These are phyloP conservation scores for Dipodomys ordii DNA, from an alignment of 2,113 vertebrate species.

Conservation along the genomic window DNA sequence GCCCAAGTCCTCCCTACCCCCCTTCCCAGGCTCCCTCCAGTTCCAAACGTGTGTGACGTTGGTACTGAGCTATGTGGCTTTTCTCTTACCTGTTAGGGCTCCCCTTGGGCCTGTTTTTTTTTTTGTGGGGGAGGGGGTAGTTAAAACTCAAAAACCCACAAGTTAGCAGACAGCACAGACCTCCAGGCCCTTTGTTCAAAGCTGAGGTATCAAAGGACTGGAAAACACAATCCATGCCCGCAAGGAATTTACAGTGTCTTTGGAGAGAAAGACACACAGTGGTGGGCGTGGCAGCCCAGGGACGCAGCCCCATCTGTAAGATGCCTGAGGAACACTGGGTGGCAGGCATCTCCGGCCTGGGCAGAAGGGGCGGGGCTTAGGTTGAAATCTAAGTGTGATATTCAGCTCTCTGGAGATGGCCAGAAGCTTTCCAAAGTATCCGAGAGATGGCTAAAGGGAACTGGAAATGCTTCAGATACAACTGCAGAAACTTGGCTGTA, in stretches of 20 bases:
- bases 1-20: not conserved
- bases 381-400: not conserved
- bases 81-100: rapidly evolving
- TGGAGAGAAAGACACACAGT: not conserved
- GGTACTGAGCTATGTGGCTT: rapidly evolving
- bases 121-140: not conserved
- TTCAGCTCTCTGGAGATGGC: too few species aligned
- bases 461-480: not conserved
- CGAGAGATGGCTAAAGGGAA: too few species aligned
- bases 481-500: not conserved
- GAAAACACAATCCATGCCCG: not conserved
- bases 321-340: not conserved
- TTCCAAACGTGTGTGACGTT: not conserved
- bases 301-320: rapidly evolving
- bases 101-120: not conserved
- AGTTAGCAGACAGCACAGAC: rapidly evolving
- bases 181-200: not conserved
- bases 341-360: too few species aligned
- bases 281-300: not conserved
- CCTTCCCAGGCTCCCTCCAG: not conserved
- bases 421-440: not conserved
- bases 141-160: not conserved
- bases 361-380: rapidly evolving
- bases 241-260: constrained; percentile 64
- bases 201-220: not conserved